phyloP scores from a whole-genome alignment of 2,888 invertebrate genomes.

The Parnassius orleans region DNA sequence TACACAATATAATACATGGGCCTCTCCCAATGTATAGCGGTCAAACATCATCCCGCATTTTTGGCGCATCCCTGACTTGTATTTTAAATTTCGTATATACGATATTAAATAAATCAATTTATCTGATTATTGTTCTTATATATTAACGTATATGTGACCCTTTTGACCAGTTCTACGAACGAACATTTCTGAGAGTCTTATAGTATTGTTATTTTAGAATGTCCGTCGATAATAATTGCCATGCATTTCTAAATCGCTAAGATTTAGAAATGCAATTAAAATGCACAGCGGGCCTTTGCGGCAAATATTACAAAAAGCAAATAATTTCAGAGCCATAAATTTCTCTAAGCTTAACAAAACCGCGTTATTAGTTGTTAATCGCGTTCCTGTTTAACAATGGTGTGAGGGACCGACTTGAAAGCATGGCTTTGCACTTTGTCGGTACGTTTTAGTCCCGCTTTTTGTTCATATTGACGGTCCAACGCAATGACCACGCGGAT shows the following conservation, averaged over 20 bases:
- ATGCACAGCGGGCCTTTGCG: background rate
- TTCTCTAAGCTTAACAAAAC: constrained; percentile 37
- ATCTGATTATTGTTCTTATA: no score
- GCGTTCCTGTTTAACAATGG: constrained; percentile 47
- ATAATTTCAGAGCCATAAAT: constrained; percentile 11
- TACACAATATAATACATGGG: no score
- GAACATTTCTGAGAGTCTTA: no score
- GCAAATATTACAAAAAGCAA: constrained; percentile 12
- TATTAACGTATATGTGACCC: no score
- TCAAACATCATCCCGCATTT: no score
- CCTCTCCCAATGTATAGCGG: no score
- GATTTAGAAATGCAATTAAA: constrained; percentile 7
- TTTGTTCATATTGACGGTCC: constrained; percentile 56
- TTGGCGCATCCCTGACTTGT: no score
- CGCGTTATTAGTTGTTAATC: constrained; percentile 61
- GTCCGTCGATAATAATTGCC: background rate
- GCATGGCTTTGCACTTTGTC: constrained; percentile 55
- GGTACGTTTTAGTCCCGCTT: constrained; percentile 50
- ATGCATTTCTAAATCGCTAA: no score
- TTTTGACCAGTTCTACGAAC: no score
- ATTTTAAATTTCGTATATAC: no score
- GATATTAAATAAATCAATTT: no score
- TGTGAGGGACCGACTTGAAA: constrained; percentile 43
- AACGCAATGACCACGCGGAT: constrained; percentile 50
- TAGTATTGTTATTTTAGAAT: background rate